Evolutionary conservation across 53 echinoderm and acorn worm genomes (phyloP).

Genomic region (Temnopleurus reevesii): DNA sequence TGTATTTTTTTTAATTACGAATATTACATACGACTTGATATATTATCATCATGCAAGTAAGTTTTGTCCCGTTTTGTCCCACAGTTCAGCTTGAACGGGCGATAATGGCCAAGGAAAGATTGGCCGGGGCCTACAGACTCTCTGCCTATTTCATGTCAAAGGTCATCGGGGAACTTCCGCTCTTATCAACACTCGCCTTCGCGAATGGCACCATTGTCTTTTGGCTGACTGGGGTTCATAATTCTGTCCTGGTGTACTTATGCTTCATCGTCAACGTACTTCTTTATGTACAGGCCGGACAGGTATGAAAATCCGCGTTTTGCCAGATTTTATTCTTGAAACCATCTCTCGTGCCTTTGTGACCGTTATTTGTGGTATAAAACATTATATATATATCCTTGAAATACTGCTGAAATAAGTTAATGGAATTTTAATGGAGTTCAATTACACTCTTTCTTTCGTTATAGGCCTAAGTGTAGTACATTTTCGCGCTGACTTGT

Average conservation of each 20-base stretch:
- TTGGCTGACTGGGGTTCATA: conserved; percentile 78
- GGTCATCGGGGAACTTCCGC: conserved; percentile 79
- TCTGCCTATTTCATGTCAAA: conserved; percentile 88
- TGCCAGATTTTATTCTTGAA: neutral
- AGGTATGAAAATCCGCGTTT: conserved; percentile 51
- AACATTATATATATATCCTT: too few species aligned
- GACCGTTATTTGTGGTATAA: too few species aligned
- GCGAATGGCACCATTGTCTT: conserved; percentile 63
- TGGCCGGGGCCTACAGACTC: conserved; percentile 80
- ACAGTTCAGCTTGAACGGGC: conserved; percentile 83
- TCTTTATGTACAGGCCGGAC: conserved; percentile 63
- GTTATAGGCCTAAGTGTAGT: too few species aligned
- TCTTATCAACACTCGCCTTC: conserved; percentile 65
- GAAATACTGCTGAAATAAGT: too few species aligned
- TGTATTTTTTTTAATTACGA: too few species aligned
- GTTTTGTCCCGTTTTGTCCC: neutral
- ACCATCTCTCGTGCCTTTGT: neutral
- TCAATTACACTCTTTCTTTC: too few species aligned
- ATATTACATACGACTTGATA: too few species aligned
- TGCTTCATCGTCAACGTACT: conserved; percentile 58
- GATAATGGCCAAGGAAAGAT: conserved; percentile 74
- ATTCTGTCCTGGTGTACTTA: conserved; percentile 61
- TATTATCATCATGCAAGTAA: neutral
- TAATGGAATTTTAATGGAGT: too few species aligned
- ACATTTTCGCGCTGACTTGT: too few species aligned